Evolutionary conservation across 2,113 vertebrate species (phyloP), one percentile per base, ranked within the genome.

Genomic region (Neodontobutis hainanensis): DNA sequence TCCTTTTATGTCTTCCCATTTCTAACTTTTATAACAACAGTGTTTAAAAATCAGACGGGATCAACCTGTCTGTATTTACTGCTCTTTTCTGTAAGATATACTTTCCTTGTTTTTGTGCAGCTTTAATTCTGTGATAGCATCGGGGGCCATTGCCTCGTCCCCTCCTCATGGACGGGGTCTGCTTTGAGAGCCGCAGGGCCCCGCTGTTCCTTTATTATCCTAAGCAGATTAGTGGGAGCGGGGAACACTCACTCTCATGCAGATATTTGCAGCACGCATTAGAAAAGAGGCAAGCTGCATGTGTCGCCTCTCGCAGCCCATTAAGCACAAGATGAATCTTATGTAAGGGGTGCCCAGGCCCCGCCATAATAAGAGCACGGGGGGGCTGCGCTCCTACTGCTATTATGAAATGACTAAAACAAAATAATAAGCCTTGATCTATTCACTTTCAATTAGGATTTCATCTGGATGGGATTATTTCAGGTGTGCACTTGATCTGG

Each of bases 211-310:
- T 95, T 95, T 96, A 97, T 99, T 96, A 96, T 95, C 96, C 95
- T 97, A 97, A 99, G 95, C 94, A 98, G 96, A 98, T 97, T 97
- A 98, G 93, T 93, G 94, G 94, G 94, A 95, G 93, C 93, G 93
- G 92, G 92, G 94, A 94, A 94, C 94, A 92, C 52, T 38, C 94
- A 95, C 95, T 97, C 94, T 96, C 92, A 97, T 96, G 95, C 94
- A 96, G 95, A 97, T 95, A 93, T 95, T 94, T 95, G 94, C 94
- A 96, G 91, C 88, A 93, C 95, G 95, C 95, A 96, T 97, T 93
- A 95, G 95, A 97, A 96, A 96, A 94, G 94, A 56, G 68, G 32
- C 93, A 93, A 94, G 94, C 93, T 94, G 95, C 94, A 94, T 95
- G 94, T 86, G 85, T 85, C 85, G 94, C 94, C 94, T 93, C 93